Base-by-base conservation (phyloP, 2,888 invertebrate genomes). In the Crematogaster levior region DNA sequence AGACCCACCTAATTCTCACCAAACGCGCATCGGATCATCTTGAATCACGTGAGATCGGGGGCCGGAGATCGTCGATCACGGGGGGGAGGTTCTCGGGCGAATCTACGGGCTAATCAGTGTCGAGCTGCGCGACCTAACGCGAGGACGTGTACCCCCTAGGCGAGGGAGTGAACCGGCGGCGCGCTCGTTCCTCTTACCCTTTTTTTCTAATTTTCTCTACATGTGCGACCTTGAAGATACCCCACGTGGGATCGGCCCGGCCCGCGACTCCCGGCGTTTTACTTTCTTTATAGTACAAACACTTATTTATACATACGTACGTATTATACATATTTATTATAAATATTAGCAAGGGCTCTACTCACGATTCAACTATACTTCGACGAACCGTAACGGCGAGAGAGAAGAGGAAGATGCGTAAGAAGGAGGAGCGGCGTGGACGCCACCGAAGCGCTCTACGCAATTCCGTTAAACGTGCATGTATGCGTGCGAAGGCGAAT, bases 361-460 rank as follows among this genome's bases (percentile, higher is more conserved):
- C 92, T 94, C 94, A 94, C 94, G 93, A 93, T 94, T 93, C 93
- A 93, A 94, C 93, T 94, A 93, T 93, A 92, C 82, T 79, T 75
- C 58, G 89, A 83, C 85, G 72, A 83, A 81, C 73, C 56, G 68
- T 61, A 56, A 79, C 27, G 61, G 53, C 73, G 58, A 80, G 43
- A 60, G 61, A 48, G 72, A 80, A 27, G 68, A 72, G 21, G 56
- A 83, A 81, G 84, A 84, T 70, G 79, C 84, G 70, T 82, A 72
- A 77, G 60, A 60, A 79, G 60, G 66, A n/a, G n/a, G 51, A 58
- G 48, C 48, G 70, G 21, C 72, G 60, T 68, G 46, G 30, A 56
- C 43, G 77, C 12, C 43, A 68, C 12, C 68, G 70, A 37, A 43
- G 63, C 75, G 77, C 61, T 85, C 86, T 85, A 81, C 84, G 87